A percentile compares a stretch with the other conserved stretches of the same genome.
Conservation (phyloP, 1,140 invertebrate species). For the Brachionus sp. region DNA sequence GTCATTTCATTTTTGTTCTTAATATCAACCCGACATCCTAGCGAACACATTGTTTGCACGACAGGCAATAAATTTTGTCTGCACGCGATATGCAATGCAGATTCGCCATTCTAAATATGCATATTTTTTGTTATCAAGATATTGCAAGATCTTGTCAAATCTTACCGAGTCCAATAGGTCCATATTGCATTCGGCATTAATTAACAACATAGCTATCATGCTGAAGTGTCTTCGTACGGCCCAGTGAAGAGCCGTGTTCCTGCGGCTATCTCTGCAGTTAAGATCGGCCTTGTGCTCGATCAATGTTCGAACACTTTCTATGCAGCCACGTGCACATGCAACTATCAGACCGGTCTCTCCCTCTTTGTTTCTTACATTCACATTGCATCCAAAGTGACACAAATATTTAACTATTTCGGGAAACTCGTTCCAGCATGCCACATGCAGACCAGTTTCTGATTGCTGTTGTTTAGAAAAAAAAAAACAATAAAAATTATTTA, state of each 20-base stretch:
- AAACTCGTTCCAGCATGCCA: constrained; percentile 64
- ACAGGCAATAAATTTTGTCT: constrained; percentile 68
- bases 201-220: constrained; percentile 76
- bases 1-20: constrained; percentile 62
- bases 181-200: constrained; percentile 82
- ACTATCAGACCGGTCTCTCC: constrained; percentile 63
- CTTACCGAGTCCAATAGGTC: constrained; percentile 65
- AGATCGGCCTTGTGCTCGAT: constrained; percentile 65
- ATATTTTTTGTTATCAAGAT: background rate
- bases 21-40: constrained; percentile 70
- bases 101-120: constrained; percentile 67
- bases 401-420: constrained; percentile 58
- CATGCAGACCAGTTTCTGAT: constrained; percentile 63
- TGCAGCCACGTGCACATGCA: constrained; percentile 63
- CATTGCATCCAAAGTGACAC: constrained; percentile 21
- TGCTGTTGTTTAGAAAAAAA: too few relatives aligned
- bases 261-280: constrained; percentile 72
- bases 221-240: constrained; percentile 65
- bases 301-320: constrained; percentile 76
- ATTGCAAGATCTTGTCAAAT: constrained; percentile 52
- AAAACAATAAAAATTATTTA: constrained; percentile 45
- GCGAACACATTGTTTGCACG: constrained; percentile 71
- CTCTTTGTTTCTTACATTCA: constrained; percentile 37
- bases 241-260: constrained; percentile 67
- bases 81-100: constrained; percentile 71